Percentiles rank a stretch among this genome's conserved stretches.
Conservation (phyloP, 2,797 vertebrate species). For the Mastacembelus armatus region DNA sequence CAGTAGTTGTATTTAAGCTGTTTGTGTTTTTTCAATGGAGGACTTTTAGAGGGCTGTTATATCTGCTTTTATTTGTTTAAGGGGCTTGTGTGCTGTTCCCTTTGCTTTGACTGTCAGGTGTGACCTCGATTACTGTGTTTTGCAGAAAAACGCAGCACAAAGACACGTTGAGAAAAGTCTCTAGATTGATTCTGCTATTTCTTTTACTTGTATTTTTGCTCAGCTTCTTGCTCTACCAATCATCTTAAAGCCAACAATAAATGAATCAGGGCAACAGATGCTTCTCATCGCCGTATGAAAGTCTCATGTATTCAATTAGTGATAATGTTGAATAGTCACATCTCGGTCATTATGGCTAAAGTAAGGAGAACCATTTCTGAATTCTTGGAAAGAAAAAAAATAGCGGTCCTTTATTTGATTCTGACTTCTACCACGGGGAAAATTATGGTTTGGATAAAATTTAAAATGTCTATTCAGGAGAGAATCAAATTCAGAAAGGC, state of each 20-base stretch:
- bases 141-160: slow-evolving; percentile 1
- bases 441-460: background rate
- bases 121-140: background rate
- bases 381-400: background rate
- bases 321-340: slow-evolving; percentile 31
- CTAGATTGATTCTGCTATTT: background rate
- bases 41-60: slow-evolving; percentile 31
- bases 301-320: slow-evolving; percentile 54
- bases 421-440: slow-evolving; percentile 4
- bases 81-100: too few relatives aligned
- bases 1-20: slow-evolving; percentile 37
- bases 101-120: slow-evolving; percentile 33
- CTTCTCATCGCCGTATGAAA: slow-evolving; percentile 31
- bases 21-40: slow-evolving; percentile 35
- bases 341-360: slow-evolving; percentile 2
- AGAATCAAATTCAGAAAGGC: slow-evolving; percentile 24
- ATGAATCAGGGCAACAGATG: slow-evolving; percentile 32
- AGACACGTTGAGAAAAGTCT: background rate
- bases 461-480: background rate
- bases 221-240: background rate
- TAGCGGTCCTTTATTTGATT: slow-evolving; percentile 15
- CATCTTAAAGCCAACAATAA: slow-evolving; percentile 29
- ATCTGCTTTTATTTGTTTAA: too few relatives aligned
- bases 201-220: slow-evolving; percentile 3
- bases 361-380: background rate